A percentile compares a stretch with the other conserved stretches of the same genome.
These are phyloP conservation scores for Pseudorasbora parva DNA, from an alignment of 2,113 vertebrate species.

Conservation along the genomic window DNA sequence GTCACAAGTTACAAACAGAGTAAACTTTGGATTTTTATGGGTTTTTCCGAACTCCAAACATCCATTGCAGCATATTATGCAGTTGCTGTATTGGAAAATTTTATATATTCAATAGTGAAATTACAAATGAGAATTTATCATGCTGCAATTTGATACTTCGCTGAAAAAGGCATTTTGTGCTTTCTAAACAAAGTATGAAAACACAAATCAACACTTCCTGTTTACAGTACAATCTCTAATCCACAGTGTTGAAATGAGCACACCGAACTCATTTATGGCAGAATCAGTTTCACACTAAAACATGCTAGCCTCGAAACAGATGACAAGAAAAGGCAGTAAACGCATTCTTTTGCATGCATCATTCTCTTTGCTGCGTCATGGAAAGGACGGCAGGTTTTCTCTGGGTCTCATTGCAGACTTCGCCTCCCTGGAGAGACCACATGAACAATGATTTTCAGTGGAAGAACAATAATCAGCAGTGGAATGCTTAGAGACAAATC, in stretches of 20 bases:
- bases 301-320: not conserved
- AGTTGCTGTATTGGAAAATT: not conserved
- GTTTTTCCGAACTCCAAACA: not conserved
- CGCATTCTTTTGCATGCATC: conserved; percentile 27
- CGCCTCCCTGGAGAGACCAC: conserved; percentile 38
- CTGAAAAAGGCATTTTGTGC: not conserved
- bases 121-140: not conserved
- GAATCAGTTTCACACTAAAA: conserved; percentile 12
- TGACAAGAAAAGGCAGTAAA: conserved; percentile 32
- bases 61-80: not conserved
- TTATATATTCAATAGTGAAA: not conserved
- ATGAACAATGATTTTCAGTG: conserved; percentile 14
- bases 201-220: not conserved
- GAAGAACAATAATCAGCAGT: not conserved
- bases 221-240: not conserved
- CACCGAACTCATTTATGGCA: not conserved
- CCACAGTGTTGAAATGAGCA: not conserved
- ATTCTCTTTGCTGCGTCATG: conserved; percentile 20
- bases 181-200: not conserved
- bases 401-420: conserved; percentile 20
- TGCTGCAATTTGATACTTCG: not conserved
- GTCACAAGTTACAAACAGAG: not conserved
- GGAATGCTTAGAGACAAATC: conserved; percentile 6
- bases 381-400: conserved; percentile 37
- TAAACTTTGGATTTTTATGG: not conserved